Percentiles rank a stretch among this genome's conserved stretches.
Evolutionary conservation across 2,113 vertebrate genomes (phyloP).

Genomic region (Agapornis roseicollis): DNA sequence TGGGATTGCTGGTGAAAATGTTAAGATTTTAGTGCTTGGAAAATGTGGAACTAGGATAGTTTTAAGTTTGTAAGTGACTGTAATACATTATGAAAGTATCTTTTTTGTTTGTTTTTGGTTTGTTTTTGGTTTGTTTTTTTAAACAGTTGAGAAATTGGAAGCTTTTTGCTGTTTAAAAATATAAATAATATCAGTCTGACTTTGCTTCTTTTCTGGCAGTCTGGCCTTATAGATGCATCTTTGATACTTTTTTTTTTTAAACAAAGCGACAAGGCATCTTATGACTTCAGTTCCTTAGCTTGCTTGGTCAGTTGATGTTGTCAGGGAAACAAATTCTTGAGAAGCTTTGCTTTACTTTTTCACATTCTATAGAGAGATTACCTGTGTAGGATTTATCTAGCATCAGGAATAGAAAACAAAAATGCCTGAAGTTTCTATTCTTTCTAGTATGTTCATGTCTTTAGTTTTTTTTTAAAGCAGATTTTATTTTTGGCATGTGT

Average conservation of each 20-base stretch:
- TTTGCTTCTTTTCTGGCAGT: not conserved
- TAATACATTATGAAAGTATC: not conserved
- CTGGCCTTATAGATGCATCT: not conserved
- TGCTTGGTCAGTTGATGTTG: slow-evolving; percentile 52
- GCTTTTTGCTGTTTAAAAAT: not conserved
- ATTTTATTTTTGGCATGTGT: slow-evolving; percentile 23
- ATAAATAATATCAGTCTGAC: not conserved
- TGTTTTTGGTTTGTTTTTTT: no score
- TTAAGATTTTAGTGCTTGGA: not conserved
- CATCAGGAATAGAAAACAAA: slow-evolving; percentile 1
- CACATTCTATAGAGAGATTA: slow-evolving; percentile 36
- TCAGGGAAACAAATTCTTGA: slow-evolving; percentile 75
- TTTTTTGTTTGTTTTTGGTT: no score
- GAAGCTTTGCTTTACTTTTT: slow-evolving; percentile 58
- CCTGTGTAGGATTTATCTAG: slow-evolving; percentile 25
- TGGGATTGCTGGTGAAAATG: not conserved
- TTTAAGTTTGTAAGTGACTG: not conserved
- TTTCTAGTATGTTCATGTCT: not conserved
- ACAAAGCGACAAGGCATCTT: slow-evolving; percentile 3
- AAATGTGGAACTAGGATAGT: not conserved
- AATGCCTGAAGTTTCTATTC: not conserved
- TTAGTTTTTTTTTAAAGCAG: not conserved
- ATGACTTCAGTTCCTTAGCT: not conserved
- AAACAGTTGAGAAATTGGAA: not conserved
- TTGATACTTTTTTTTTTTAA: not conserved